Evolutionary conservation across 2,888 invertebrate species (phyloP).

Genomic region (Ptychoptera albimana): DNA sequence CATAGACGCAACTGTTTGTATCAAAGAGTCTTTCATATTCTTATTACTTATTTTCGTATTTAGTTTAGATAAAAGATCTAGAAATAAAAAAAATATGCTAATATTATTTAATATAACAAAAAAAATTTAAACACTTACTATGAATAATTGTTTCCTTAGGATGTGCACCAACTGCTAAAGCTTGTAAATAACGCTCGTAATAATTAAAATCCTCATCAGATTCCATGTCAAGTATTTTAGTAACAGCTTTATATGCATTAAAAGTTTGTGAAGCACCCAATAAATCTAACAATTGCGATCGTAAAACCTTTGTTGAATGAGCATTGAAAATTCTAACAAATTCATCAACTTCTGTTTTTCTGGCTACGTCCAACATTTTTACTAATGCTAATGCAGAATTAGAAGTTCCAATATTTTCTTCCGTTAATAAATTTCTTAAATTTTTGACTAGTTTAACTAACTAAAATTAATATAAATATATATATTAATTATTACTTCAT

Average conservation of each 20-base stretch:
- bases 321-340: constrained; percentile 32
- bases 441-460: constrained; percentile 36
- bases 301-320: constrained; percentile 14
- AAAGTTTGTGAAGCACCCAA: constrained; percentile 53
- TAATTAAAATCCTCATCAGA: constrained; percentile 33
- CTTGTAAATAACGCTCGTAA: constrained; percentile 59
- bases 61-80: constrained; percentile 17
- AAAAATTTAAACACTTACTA: not conserved
- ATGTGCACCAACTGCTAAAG: constrained; percentile 49
- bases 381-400: constrained; percentile 47
- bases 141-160: constrained; percentile 38
- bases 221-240: constrained; percentile 41
- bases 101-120: not conserved
- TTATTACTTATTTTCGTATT: constrained; percentile 33
- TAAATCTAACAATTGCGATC: constrained; percentile 50
- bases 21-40: constrained; percentile 48
- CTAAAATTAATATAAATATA: constrained; percentile 23
- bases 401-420: constrained; percentile 41
- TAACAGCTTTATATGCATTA: constrained; percentile 49
- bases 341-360: constrained; percentile 40
- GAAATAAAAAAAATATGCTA: not conserved
- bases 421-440: constrained; percentile 35
- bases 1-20: constrained; percentile 48
- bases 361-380: constrained; percentile 42
- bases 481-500: not conserved